Evolutionary conservation across 2,888 invertebrate species (phyloP), one percentile per base, ranked within the genome.

Genomic region (Cataglyphis altisquamis): DNA sequence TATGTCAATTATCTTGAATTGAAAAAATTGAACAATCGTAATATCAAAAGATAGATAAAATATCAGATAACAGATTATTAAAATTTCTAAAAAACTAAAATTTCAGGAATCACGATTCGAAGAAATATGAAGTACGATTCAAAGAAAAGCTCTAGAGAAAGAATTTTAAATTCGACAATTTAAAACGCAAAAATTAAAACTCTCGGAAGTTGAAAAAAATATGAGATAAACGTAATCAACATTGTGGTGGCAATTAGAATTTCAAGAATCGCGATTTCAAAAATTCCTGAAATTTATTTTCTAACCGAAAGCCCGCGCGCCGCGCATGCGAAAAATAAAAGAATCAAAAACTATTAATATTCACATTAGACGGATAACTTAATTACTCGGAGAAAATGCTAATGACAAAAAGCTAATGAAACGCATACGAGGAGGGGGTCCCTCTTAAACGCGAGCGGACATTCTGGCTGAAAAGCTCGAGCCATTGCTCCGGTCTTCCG

Each of bases 381-480:
- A 86, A 85, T 88, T 87, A 86, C 85, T 87, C 82, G 84, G 85
- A 89, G 86, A 82, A 89, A 86, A 88, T 86, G 86, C 88, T 89
- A 89, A 89, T 87, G 89, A 89, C 83, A 85, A 81, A 86, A 85
- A 84, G 86, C 86, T 84, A 86, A 88, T 89, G 89, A 89, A 89
- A 89, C 86, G 89, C 60, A 84, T 87, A 84, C 86, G 86, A 88
- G 82, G 72, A 78, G 84, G 78, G 85, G 83, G 86, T 80, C 63
- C 60, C 55, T 85, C 81, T 83, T 45, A 48, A 78, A 84, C 84
- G 66, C 84, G 86, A 83, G 82, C 85, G 87, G 87, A 87, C 83
- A 78, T 89, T 89, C 89, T 86, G 85, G 89, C 89, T 89, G 89
- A 89, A 89, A 89, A 89, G 85, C 89, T 85, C 86, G 88, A 78